Base-by-base conservation (phyloP, 2,113 vertebrate genomes). In the Pyxicephalus adspersus region DNA sequence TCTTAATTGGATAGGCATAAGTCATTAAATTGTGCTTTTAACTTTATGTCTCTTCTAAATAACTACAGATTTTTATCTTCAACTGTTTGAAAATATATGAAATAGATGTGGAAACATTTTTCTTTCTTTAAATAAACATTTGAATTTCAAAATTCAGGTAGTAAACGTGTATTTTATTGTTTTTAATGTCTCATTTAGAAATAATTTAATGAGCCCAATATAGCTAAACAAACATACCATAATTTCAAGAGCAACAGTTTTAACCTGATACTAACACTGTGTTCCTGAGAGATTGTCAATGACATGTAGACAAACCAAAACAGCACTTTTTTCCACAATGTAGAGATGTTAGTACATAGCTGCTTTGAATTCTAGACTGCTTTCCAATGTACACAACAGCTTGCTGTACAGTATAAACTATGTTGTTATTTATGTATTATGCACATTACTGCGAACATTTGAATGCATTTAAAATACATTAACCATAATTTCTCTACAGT, bases 11-110 rank as follows among this genome's bases (percentile, higher is more conserved):
- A 63, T 73, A 73, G 25, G 38, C 38, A 16, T 22, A 54, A 81
- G 65, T 45, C 77, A 77, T 77, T 77, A 66, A 77, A 77, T 77
- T 20, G 76, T 57, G 76, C 76, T 65, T 77, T 65, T 55, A 77
- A 66, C 66, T 28, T 73, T 34, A 72, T 79, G 67, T 65, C 70
- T 83, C 67, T 72, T 26, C 61, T 66, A 52, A 79, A 64, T 65
- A 52, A 64, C 68, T 65, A 72, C 60, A 57, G 83, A 65, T 83
- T 57, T 71, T 55, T 77, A 67, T 77, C 76, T 70, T 67, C 25
- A 22, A 5, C 17, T 20, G 23, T 68, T 70, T 29, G 60, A 23
- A 79, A 60, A 57, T n/a, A 2, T 34, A 57, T 20, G 58, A 73
- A 11, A 38, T 28, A 20, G n/a, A 74, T 74, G 71, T 74, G 19